These are phyloP conservation scores for Drosophila kambysellisi DNA, from an alignment of 2,888 invertebrate genomes.

Conservation along the genomic window DNA sequence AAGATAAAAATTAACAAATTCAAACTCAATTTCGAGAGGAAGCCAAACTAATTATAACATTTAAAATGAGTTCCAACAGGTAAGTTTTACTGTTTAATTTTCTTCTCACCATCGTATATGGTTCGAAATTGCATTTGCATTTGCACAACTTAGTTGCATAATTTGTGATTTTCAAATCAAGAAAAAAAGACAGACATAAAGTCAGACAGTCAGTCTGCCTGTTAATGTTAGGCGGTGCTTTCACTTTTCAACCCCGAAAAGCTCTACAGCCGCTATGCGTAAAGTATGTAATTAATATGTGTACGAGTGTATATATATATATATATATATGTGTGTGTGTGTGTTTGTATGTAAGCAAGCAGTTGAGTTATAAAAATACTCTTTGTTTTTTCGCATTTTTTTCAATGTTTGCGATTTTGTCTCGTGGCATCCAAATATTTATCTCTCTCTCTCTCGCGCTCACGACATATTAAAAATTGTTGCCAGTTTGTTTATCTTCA, in stretches of 20 bases:
- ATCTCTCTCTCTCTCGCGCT: slow-evolving; percentile 27
- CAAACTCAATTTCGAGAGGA: slow-evolving; percentile 8
- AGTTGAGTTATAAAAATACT: slow-evolving; percentile 51
- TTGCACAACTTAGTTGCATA: slow-evolving; percentile 65
- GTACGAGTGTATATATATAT: background rate
- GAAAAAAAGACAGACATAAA: slow-evolving; percentile 21
- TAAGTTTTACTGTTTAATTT: slow-evolving; percentile 41
- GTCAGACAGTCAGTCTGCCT: slow-evolving; percentile 26
- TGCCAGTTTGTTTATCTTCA: slow-evolving; percentile 24
- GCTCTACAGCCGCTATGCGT: slow-evolving; percentile 22
- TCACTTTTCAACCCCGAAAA: slow-evolving; percentile 62
- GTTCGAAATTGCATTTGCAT: slow-evolving; percentile 8
- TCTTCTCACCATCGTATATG: background rate
- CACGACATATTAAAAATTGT: slow-evolving; percentile 7
- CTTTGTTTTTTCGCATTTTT: slow-evolving; percentile 20
- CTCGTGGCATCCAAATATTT: slow-evolving; percentile 14
- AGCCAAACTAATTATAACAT: slow-evolving; percentile 20
- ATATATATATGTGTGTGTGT: background rate
- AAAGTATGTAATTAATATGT: background rate
- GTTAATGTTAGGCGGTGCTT: slow-evolving; percentile 39
- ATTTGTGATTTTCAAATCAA: slow-evolving; percentile 33
- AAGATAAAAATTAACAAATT: slow-evolving; percentile 16
- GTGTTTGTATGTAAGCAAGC: slow-evolving; percentile 3
- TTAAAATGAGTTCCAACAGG: slow-evolving; percentile 65
- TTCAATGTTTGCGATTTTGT: slow-evolving; percentile 13